These are phyloP conservation scores for Epinotia bilunana DNA, from an alignment of 2,888 invertebrate genomes.

Conservation along the genomic window DNA sequence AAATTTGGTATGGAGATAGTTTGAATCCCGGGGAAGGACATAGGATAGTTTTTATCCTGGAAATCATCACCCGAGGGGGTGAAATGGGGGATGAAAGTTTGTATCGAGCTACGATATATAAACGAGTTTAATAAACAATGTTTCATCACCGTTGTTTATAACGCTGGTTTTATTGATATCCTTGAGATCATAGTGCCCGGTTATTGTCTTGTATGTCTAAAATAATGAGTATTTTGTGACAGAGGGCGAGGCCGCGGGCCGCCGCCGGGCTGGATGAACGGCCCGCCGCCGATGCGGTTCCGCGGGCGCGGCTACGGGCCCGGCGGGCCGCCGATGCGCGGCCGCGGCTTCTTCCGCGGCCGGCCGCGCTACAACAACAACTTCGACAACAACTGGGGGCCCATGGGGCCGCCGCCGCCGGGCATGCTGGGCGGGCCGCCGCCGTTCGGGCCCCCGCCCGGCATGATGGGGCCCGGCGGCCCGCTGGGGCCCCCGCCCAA, in stretches of 20 bases:
- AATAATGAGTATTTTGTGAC: background rate
- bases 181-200: no score
- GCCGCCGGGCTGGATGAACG: slow-evolving; percentile 78
- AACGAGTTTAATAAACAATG: no score
- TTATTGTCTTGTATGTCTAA: no score
- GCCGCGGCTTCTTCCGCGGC: slow-evolving; percentile 81
- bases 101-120: no score
- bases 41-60: no score
- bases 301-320: slow-evolving; percentile 88
- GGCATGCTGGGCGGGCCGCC: slow-evolving; percentile 80
- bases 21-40: no score
- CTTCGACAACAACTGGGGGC: slow-evolving; percentile 88
- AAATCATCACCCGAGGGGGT: no score
- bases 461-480: slow-evolving; percentile 85
- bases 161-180: no score
- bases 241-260: slow-evolving; percentile 70
- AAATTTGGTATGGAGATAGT: no score
- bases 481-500: slow-evolving; percentile 84
- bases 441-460: slow-evolving; percentile 79
- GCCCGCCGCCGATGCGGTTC: slow-evolving; percentile 86
- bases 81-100: no score
- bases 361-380: slow-evolving; percentile 78
- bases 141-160: no score
- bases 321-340: slow-evolving; percentile 83
- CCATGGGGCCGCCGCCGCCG: slow-evolving; percentile 85